These are phyloP conservation scores for Heliconius erato DNA, from an alignment of 2,888 invertebrate species.

Conservation along the genomic window DNA sequence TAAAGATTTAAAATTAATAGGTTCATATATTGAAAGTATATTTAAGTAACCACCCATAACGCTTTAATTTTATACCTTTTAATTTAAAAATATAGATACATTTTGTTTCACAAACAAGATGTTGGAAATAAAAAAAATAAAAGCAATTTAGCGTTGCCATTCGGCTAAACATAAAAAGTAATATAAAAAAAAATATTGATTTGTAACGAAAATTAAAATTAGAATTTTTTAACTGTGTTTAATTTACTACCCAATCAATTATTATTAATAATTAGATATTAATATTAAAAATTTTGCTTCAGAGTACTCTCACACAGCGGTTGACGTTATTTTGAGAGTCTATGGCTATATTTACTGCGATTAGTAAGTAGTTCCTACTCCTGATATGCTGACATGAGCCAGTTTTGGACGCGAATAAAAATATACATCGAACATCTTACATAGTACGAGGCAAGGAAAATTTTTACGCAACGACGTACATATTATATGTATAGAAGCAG, in stretches of 20 bases:
- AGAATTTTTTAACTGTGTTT: neutral
- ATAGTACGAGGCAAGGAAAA: conserved; percentile 21
- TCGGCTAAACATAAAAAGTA: too few relatives aligned
- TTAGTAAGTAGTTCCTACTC: conserved; percentile 43
- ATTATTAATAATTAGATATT: neutral
- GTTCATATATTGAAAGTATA: neutral
- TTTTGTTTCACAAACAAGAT: neutral
- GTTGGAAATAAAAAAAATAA: neutral
- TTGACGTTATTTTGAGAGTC: conserved; percentile 43
- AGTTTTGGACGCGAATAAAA: conserved; percentile 44
- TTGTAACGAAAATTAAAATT: neutral
- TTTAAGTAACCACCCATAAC: neutral
- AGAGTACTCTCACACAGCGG: conserved; percentile 34
- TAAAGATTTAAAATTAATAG: too few relatives aligned
- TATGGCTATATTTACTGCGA: conserved; percentile 44
- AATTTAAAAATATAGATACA: neutral
- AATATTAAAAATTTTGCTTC: conserved; percentile 38
- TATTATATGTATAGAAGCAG: neutral
- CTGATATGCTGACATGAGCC: conserved; percentile 46
- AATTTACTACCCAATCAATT: neutral
- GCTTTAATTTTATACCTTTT: neutral
- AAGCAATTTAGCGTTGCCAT: neutral
- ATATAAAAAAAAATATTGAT: neutral
- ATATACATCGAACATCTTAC: conserved; percentile 31
- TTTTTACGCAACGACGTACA: neutral